Evolutionary conservation across 2,113 vertebrate species (phyloP).

Genomic region (Indicator indicator): DNA sequence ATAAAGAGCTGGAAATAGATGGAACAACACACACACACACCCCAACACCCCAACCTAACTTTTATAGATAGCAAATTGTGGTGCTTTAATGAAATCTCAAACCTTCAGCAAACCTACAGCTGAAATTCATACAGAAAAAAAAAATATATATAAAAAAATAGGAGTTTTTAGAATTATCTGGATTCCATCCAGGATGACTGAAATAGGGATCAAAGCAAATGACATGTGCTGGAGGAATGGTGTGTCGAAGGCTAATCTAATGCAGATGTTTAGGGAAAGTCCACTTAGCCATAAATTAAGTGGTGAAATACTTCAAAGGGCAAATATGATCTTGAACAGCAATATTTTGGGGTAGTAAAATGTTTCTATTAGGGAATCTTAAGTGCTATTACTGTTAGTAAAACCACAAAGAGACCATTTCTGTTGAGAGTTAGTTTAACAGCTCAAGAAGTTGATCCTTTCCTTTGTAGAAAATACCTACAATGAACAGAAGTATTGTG

Average conservation of each 20-base stretch:
- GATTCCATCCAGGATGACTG: slow-evolving; percentile 38
- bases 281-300: slow-evolving; percentile 67
- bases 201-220: slow-evolving; percentile 71
- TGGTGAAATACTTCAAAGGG: slow-evolving; percentile 68
- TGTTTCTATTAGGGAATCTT: slow-evolving; percentile 51
- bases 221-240: slow-evolving; percentile 62
- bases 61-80: slow-evolving; percentile 47
- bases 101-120: slow-evolving; percentile 41
- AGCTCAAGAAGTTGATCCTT: neutral
- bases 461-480: slow-evolving; percentile 26
- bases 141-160: neutral
- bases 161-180: slow-evolving; percentile 63
- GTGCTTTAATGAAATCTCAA: slow-evolving; percentile 52
- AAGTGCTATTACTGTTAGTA: slow-evolving; percentile 50
- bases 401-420: slow-evolving; percentile 46
- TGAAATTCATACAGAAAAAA: slow-evolving; percentile 64
- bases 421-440: slow-evolving; percentile 39
- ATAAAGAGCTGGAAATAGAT: slow-evolving; percentile 4
- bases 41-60: neutral
- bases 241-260: slow-evolving; percentile 64
- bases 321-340: slow-evolving; percentile 56
- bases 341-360: slow-evolving; percentile 59
- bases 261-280: slow-evolving; percentile 64
- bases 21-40: neutral
- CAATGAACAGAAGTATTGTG: neutral